phyloP scores from a whole-genome alignment of 2,888 invertebrate species.

The Plusia festucae region DNA sequence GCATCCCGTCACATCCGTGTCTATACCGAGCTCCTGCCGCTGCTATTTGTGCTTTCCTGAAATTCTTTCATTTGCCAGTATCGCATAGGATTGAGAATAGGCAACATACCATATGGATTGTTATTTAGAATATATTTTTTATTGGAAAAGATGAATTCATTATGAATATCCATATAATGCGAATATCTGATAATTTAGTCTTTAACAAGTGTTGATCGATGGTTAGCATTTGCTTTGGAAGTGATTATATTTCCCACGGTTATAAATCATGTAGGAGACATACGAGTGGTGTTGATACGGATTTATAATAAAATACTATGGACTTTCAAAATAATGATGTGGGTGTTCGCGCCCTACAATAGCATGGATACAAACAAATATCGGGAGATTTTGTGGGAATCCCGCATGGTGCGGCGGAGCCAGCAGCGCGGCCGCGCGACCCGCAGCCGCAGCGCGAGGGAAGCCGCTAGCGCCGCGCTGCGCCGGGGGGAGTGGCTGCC shows the following conservation, averaged over 20 bases:
- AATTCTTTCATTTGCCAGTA: background rate
- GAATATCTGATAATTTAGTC: background rate
- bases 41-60: background rate
- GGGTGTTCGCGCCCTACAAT: conserved; percentile 84
- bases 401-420: conserved; percentile 79
- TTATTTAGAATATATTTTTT: background rate
- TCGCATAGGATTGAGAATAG: background rate
- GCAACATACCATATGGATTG: background rate
- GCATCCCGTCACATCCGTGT: conserved; percentile 31
- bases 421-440: conserved; percentile 48
- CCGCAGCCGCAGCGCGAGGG: conserved; percentile 58
- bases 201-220: conserved; percentile 6
- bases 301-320: conserved; percentile 85
- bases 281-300: conserved; percentile 84
- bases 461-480: conserved; percentile 48
- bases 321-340: conserved; percentile 87
- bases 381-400: conserved; percentile 84
- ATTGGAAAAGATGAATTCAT: background rate
- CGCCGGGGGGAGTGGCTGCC: conserved; percentile 69
- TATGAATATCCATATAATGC: background rate
- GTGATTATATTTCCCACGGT: conserved; percentile 78
- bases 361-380: conserved; percentile 80
- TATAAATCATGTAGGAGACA: conserved; percentile 85
- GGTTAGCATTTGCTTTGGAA: conserved; percentile 18
- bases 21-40: conserved; percentile 1